These are phyloP conservation scores for Trachops cirrhosus DNA, from an alignment of 2,797 vertebrate genomes.

Conservation along the genomic window DNA sequence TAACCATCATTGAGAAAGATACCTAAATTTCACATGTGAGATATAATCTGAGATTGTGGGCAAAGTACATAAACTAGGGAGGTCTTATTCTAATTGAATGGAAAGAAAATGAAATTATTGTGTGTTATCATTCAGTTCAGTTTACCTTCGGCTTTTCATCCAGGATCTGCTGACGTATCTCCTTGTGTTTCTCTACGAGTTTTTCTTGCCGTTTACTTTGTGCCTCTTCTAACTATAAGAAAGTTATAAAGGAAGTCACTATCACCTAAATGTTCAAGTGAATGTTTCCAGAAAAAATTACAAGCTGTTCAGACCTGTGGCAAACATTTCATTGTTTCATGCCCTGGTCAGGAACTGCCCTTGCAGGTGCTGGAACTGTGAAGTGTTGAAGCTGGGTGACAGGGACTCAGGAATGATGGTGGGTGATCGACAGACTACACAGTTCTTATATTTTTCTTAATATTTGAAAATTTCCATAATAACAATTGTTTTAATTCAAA, in stretches of 20 bases:
- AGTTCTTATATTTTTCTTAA: not conserved
- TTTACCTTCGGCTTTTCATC: slow-evolving; percentile 97
- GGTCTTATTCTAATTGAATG: not conserved
- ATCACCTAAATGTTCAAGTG: not conserved
- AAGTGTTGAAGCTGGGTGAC: not conserved
- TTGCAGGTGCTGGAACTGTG: not conserved
- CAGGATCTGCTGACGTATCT: slow-evolving; percentile 95
- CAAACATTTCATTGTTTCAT: not conserved
- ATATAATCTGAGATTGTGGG: not conserved
- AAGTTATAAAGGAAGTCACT: slow-evolving; percentile 42
- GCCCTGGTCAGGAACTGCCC: not conserved
- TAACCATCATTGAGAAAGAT: not conserved
- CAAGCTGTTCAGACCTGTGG: not conserved
- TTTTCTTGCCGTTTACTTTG: slow-evolving; percentile 96
- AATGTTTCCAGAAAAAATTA: not conserved
- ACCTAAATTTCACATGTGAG: not conserved
- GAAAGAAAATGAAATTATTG: not conserved
- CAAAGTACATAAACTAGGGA: not conserved
- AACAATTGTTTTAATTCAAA: not conserved
- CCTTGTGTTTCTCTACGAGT: slow-evolving; percentile 95
- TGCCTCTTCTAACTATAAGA: slow-evolving; percentile 93
- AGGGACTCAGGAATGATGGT: not conserved
- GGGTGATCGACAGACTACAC: not conserved
- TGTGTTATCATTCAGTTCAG: slow-evolving; percentile 19
- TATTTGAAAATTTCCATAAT: not conserved